Evolutionary conservation across 1,140 invertebrate species (phyloP).

Genomic region (Aricia agestis): DNA sequence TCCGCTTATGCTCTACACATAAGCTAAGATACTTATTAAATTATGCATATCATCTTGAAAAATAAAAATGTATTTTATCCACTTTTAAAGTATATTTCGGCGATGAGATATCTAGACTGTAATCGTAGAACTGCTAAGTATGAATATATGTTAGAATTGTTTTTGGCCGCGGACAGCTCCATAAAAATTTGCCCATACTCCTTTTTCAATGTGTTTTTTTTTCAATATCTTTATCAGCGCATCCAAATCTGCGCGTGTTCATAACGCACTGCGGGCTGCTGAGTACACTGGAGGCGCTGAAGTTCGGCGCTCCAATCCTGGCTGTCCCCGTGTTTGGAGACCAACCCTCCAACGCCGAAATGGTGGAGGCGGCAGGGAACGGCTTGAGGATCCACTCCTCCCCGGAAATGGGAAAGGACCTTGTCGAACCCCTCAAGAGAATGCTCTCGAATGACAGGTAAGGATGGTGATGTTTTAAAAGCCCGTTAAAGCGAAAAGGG

Average conservation of each 20-base stretch:
- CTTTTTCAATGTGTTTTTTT: too few species aligned
- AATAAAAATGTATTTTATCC: too few species aligned
- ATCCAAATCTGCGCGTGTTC: conserved; percentile 71
- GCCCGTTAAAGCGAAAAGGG: too few species aligned
- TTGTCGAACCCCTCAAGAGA: conserved; percentile 28
- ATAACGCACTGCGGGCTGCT: conserved; percentile 82
- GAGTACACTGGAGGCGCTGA: conserved; percentile 77
- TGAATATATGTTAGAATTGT: too few species aligned
- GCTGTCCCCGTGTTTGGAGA: conserved; percentile 80
- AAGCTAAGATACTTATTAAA: too few species aligned
- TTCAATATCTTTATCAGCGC: conserved; percentile 31
- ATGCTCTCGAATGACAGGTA: conserved; percentile 37
- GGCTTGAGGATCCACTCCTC: conserved; percentile 28
- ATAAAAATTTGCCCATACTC: too few species aligned
- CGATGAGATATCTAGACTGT: too few species aligned
- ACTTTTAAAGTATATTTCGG: too few species aligned
- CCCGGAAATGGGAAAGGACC: conserved; percentile 24
- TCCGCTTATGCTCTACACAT: too few species aligned
- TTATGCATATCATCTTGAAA: too few species aligned
- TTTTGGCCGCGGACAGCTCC: too few species aligned
- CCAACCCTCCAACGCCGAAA: conserved; percentile 46
- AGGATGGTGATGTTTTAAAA: conserved; percentile 7
- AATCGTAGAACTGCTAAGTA: too few species aligned
- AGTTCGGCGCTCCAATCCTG: conserved; percentile 78
- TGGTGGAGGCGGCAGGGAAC: conserved; percentile 25